Conservation (phyloP, 2,113 vertebrate genomes). For the Mustela nigripes region DNA sequence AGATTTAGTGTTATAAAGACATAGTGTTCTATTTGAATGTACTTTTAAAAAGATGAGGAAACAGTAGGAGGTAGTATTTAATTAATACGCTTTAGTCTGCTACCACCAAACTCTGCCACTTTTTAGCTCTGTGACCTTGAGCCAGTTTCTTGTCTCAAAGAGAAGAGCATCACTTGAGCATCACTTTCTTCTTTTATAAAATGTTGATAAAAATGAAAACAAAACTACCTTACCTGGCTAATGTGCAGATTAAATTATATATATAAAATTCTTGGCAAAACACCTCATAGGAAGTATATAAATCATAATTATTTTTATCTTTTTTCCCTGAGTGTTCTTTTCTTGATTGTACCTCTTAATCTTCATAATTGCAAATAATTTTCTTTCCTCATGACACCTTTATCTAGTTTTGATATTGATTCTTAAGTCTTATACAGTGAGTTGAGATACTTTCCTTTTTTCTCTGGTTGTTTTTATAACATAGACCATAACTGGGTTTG, state of each 20-base stretch:
- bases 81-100: neutral
- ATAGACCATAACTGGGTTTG: neutral
- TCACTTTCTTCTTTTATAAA: neutral
- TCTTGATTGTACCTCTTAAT: neutral
- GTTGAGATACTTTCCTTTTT: neutral
- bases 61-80: neutral
- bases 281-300: neutral
- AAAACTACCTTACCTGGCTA: neutral
- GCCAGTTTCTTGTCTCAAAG: neutral
- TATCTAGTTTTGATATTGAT: neutral
- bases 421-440: neutral
- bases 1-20: neutral
- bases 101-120: neutral
- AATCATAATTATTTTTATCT: neutral
- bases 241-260: neutral
- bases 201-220: neutral
- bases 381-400: neutral
- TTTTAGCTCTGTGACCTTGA: neutral
- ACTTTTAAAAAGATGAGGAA: neutral
- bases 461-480: neutral
- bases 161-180: neutral
- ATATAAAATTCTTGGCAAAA: neutral
- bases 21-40: neutral
- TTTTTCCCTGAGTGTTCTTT: neutral
- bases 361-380: conserved; percentile 1